Base-by-base conservation (phyloP, 2,888 invertebrate species). In the Calliscelio sp. region DNA sequence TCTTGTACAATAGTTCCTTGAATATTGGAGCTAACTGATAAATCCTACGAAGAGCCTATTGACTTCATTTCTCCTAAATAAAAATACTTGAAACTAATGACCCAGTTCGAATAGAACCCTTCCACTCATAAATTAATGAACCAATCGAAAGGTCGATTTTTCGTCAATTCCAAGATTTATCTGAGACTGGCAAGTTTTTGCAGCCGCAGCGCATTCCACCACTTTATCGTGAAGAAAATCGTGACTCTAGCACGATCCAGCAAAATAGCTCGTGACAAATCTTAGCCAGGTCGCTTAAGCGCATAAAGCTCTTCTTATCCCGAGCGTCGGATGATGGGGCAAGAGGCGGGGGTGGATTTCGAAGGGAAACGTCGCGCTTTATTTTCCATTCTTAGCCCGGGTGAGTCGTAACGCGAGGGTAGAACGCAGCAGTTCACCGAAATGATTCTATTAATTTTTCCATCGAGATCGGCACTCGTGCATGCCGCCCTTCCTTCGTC, bases 381-480 rank as follows among this genome's bases (percentile, higher is more conserved):
- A 89, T 89, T 90, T 49, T 20, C 20, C 49, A 22, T 49, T 49
- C 86, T 80, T 86, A 77, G 75, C 84, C 84, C 84, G n/a, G 59
- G 41, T 61, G 25, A 77, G 51, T 63, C 70, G 85, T 74, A 61
- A 83, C 55, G 81, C 70, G 59, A 78, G 80, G 80, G 83, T n/a
- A n/a, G n/a, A n/a, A n/a, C n/a, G 81, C 57, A 57, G 88, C 89
- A 89, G 88, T 89, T 92, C 86, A 87, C 87, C 86, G 90, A 91
- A 92, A 92, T 92, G 92, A 92, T 92, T 92, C 92, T 92, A 92
- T 92, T 93, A 92, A 92, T 92, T 93, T 92, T 92, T 92, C 90
- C 92, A 92, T 92, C 89, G 91, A 87, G 88, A 90, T 87, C 88
- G 89, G 88, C 92, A 92, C 91, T 92, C 92, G 93, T 92, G 92